Conservation (phyloP, 2,113 vertebrate species). For the Phalacrocorax brasilianus region DNA sequence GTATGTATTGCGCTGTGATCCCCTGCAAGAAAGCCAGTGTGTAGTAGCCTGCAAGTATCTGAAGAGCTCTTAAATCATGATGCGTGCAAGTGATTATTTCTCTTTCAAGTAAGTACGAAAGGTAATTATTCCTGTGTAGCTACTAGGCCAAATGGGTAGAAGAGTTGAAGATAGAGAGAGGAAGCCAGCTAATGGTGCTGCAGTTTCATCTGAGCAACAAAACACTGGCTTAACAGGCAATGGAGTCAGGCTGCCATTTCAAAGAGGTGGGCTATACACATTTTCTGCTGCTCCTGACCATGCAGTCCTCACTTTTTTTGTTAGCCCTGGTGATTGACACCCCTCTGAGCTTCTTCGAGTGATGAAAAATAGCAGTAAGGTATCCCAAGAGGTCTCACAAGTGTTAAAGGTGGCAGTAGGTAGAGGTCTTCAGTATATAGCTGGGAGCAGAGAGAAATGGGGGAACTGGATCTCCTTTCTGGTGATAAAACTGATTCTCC, state of each 20-base stretch:
- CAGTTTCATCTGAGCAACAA: not conserved
- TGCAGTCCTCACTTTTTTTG: not conserved
- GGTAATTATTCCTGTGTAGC: not conserved
- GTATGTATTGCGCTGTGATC: not conserved
- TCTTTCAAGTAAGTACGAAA: not conserved
- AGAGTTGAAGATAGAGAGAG: not conserved
- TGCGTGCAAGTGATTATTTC: not conserved
- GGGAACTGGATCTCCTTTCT: not conserved
- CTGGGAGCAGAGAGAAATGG: not conserved
- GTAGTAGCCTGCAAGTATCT: not conserved
- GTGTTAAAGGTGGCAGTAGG: not conserved
- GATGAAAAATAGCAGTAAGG: not conserved
- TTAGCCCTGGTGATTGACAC: not conserved
- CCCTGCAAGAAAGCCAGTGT: not conserved
- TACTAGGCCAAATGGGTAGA: not conserved
- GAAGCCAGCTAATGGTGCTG: not conserved
- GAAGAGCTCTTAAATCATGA: not conserved
- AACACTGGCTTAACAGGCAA: not conserved
- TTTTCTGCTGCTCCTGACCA: not conserved
- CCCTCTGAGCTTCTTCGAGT: not conserved
- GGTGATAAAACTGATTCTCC: not conserved
- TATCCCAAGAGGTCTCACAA: fast-evolving
- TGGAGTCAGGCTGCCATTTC: not conserved
- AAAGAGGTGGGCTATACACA: not conserved
- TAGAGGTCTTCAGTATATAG: not conserved